Evolutionary conservation across 2,888 invertebrate species (phyloP), one percentile per base, ranked within the genome.

Genomic region (Sipha maydis): DNA sequence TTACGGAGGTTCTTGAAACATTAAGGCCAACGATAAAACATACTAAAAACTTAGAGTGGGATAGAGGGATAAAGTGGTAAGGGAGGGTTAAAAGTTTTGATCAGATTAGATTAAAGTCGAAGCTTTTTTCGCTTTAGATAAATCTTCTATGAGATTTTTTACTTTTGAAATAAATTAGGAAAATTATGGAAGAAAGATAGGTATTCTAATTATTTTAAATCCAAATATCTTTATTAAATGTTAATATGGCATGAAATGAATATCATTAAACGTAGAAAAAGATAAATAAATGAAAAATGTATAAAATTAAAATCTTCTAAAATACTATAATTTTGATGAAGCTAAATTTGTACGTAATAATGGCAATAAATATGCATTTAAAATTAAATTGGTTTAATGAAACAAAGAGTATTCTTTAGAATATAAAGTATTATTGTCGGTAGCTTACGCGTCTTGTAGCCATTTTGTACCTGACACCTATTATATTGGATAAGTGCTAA

Each of bases 391-490:
- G n/a, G 17, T 31, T 71, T 2, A 4, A 21, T 25, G 9, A 61
- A 61, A 25, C 4, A 61, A 61, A 61, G 25, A 3, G 0, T 71
- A 31, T 71, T 71, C 17, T 71, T 71, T 31, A 71, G 28, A 71
- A 17, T 28, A 71, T 31, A 14, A 71, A 71, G 21, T 71, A 71
- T 71, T 17, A 11, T 71, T 71, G 28, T 31, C 28, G 28, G 14
- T 1, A 28, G 31, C 31, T 71, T 28, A 28, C 71, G 71, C 31
- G 17, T 71, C 17, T 71, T 14, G 31, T 28, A 31, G 71, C 31
- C 31, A 31, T 75, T 71, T 75, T 25, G 80, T 82, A 28, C 80
- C 80, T 41, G 80, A 82, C 67, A 82, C 80, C 67, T 69, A 82
- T 82, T 82, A 69, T 69, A 69, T 14, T 38, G 38, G 28, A 9